Conservation (phyloP, 2,888 invertebrate species). For the Agriopis leucophaearia region DNA sequence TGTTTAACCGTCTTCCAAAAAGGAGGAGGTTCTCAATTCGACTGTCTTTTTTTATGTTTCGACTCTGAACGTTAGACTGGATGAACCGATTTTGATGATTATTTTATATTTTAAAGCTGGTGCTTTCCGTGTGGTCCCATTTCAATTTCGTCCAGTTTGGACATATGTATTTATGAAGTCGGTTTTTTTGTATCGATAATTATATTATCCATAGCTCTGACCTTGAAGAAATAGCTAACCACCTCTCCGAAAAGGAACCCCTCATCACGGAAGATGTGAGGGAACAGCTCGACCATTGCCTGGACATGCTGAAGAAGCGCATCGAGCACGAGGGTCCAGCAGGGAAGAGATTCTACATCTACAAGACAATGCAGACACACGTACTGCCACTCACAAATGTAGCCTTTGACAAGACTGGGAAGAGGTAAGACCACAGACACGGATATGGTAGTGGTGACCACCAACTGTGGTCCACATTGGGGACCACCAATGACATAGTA, state of each 20-base stretch:
- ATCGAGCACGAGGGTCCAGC: slow-evolving; percentile 86
- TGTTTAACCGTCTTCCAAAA: too few species aligned
- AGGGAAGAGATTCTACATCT: slow-evolving; percentile 88
- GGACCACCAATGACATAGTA: too few species aligned
- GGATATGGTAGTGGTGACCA: not conserved
- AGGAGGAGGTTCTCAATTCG: too few species aligned
- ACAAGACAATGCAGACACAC: slow-evolving; percentile 89
- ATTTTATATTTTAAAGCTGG: too few species aligned
- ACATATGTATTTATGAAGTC: too few species aligned
- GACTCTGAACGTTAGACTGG: too few species aligned
- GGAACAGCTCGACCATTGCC: slow-evolving; percentile 86
- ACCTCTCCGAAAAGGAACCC: slow-evolving; percentile 82
- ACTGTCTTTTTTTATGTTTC: too few species aligned
- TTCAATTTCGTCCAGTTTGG: too few species aligned
- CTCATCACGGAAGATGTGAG: slow-evolving; percentile 86
- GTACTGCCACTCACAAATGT: slow-evolving; percentile 91
- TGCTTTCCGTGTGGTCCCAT: too few species aligned
- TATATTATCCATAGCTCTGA: slow-evolving; percentile 78
- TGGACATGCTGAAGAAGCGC: slow-evolving; percentile 88
- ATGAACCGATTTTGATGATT: too few species aligned
- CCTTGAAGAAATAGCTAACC: slow-evolving; percentile 80
- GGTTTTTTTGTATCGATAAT: too few species aligned
- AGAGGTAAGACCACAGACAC: slow-evolving; percentile 69
- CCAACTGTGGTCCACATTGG: too few species aligned
- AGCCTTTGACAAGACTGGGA: slow-evolving; percentile 89